Percentiles rank a stretch among this genome's conserved stretches.
Evolutionary conservation across 2,113 vertebrate species (phyloP).

Genomic region (Dromas ardeola): DNA sequence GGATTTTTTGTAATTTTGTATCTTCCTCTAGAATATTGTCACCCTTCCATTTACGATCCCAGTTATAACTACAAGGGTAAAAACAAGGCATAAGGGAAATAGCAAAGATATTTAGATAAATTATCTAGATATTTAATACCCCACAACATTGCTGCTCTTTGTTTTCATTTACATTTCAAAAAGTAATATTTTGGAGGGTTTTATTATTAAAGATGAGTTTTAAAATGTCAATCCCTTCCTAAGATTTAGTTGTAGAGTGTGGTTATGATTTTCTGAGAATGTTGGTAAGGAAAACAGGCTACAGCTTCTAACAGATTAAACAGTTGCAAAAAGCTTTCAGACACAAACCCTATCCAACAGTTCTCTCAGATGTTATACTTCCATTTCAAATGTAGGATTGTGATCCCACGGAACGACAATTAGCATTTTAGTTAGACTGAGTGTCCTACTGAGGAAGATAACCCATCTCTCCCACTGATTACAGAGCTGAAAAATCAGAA

Average conservation of each 20-base stretch:
- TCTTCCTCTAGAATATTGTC: not conserved
- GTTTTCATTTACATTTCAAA: not conserved
- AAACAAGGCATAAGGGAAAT: not conserved
- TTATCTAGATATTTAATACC: conserved; percentile 2
- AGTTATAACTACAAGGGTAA: not conserved
- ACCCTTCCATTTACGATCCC: conserved; percentile 15
- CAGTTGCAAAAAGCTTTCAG: not conserved
- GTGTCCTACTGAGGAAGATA: not conserved
- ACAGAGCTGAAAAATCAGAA: not conserved
- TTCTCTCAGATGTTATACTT: not conserved
- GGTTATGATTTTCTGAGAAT: not conserved
- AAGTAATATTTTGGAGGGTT: not conserved
- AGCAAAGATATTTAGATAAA: not conserved
- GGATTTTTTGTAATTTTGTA: not conserved
- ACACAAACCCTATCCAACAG: not conserved
- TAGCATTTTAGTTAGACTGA: not conserved
- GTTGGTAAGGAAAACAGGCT: not conserved
- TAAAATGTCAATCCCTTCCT: not conserved
- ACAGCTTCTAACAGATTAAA: not conserved
- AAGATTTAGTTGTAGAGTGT: not conserved
- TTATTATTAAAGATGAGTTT: not conserved
- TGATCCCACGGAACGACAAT: not conserved
- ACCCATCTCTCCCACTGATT: not conserved
- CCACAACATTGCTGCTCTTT: not conserved
- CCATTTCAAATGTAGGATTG: not conserved